Base-by-base conservation (phyloP, 2,113 vertebrate genomes). In the Lepus europaeus region DNA sequence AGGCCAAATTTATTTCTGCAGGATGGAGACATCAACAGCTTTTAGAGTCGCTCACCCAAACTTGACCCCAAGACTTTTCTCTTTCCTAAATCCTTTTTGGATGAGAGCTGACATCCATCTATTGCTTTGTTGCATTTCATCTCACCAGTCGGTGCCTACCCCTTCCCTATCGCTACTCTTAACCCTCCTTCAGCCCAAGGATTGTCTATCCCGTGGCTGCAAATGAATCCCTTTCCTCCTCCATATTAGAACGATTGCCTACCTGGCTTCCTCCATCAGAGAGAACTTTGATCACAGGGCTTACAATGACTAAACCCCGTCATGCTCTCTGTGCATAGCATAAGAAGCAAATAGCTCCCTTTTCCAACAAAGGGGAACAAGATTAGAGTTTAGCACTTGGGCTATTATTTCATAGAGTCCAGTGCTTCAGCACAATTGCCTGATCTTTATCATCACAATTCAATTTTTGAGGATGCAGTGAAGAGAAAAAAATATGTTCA, bases 371-470 rank as follows among this genome's bases (percentile, higher is more conserved):
- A 96, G 89, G 91, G 76, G 69, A 95, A 92, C 12, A 9, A 92
- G 74, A 92, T 95, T 90, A 91, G 86, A 77, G 74, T 69, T 89
- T 33, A 63, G 80, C 89, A 69, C 76, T 78, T 31, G 68, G 45
- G 51, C 70, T 95, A 74, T 95, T 92, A 95, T 92, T 97, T 96
- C 83, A 89, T 83, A 79, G 86, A 90, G 73, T 87, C 92, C 83
- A 63, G 72, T 63, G 66, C 82, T 90, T 95, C 92, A 87, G 86
- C 73, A 81, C 86, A 90, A 90, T 91, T 87, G 94, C 89, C 56
- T 73, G 86, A 95, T 97, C 74, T 88, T 90, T 94, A 97, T 97
- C 92, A 81, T 53, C 69, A 69, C 91, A 92, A 96, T 88, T 88
- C 95, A 82, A 93, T 97, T 91, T 89, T 89, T 89, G 89, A 93